Base-by-base conservation (phyloP, 2,888 invertebrate species). In the Piscicola geometra region DNA sequence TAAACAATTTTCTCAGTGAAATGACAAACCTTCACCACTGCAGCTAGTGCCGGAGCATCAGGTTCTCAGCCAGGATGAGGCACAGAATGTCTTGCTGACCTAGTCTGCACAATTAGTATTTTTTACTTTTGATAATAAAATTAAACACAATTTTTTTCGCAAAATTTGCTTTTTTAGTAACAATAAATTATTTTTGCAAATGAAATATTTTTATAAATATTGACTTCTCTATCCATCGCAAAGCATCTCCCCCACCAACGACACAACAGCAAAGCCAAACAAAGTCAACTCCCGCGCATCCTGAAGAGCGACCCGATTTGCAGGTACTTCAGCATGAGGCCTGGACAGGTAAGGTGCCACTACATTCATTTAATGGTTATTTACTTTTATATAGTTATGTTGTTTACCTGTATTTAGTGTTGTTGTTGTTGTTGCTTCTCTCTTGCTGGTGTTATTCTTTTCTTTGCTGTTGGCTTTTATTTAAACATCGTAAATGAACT, bases 281-380 rank as follows among this genome's bases (percentile, higher is more conserved):
- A 67, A 12, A 41, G 41, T 32, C 75, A 75, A 28, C 60, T 75
- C 30, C 69, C 69, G 9, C 52, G 75, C 35, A 75, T 75, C 33
- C 52, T 69, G 21, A 33, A 28, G 28, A 32, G 70, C 12, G 75
- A 75, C 41, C 75, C 75, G 2, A 56, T 75, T 25, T 47, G 69
- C 12, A 47, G 70, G 18, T 75, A 75, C 52, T 36, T 60, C 12
- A 70, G 75, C 0, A 50, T 47, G 12, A 75, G 41, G 30, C 64
- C 52, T 50, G 75, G 75, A 56, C 70, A 75, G 36, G 75, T 75
- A 21, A n/a, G n/a, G n/a, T n/a, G n/a, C n/a, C n/a, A n/a, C n/a
- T n/a, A n/a, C n/a, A n/a, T n/a, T n/a, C n/a, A n/a, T n/a, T n/a
- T n/a, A n/a, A n/a, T n/a, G n/a, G n/a, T n/a, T n/a, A n/a, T n/a